A percentile compares a stretch with the other conserved stretches of the same genome.
These are phyloP conservation scores for Drosophila mayri DNA, from an alignment of 1,140 invertebrate genomes.

Conservation along the genomic window DNA sequence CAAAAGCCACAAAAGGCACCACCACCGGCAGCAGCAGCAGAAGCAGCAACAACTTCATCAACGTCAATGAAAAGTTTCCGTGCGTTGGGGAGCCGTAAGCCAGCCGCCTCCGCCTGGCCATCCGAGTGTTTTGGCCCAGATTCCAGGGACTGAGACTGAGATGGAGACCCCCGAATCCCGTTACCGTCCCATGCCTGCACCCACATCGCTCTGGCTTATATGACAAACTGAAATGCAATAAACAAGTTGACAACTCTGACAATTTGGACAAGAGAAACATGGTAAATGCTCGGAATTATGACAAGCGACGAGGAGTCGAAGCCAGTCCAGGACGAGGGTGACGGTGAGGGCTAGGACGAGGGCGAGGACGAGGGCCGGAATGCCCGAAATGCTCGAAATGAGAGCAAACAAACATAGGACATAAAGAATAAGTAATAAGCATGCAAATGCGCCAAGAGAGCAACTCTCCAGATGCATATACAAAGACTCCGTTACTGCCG, in stretches of 20 bases:
- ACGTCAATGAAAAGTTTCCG: conserved; percentile 60
- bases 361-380: neutral
- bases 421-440: conserved; percentile 71
- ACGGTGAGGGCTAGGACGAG: neutral
- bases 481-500: conserved; percentile 31
- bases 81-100: conserved; percentile 18
- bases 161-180: neutral
- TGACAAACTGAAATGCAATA: conserved; percentile 73
- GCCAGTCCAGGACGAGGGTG: conserved; percentile 4
- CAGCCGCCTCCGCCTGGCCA: conserved; percentile 29
- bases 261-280: conserved; percentile 75
- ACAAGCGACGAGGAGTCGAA: conserved; percentile 62
- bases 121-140: conserved; percentile 30
- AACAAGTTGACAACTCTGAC: conserved; percentile 75
- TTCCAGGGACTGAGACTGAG: neutral
- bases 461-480: conserved; percentile 57
- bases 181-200: neutral
- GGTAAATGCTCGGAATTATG: conserved; percentile 71
- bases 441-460: conserved; percentile 56
- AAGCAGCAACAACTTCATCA: conserved; percentile 58
- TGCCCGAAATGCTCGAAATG: conserved; percentile 7
- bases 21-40: conserved; percentile 19
- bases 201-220: conserved; percentile 43
- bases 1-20: conserved; percentile 62
- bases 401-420: conserved; percentile 52